These are phyloP conservation scores for Misgurnus mizolepis DNA, from an alignment of 2,113 vertebrate genomes.

Conservation along the genomic window DNA sequence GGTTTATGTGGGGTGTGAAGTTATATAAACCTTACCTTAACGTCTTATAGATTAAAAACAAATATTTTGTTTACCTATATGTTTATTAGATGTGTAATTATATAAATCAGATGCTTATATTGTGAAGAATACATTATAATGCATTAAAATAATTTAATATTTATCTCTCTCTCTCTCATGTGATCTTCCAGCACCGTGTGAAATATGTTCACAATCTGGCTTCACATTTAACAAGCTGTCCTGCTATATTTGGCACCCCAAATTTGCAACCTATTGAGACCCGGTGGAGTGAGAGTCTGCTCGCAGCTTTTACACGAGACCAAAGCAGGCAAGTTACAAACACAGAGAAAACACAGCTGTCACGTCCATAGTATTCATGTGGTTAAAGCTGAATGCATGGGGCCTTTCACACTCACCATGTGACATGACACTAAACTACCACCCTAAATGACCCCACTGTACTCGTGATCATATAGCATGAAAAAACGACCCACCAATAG, in stretches of 20 bases:
- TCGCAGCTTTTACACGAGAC: conserved; percentile 20
- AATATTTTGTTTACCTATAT: too few species aligned
- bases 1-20: too few species aligned
- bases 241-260: conserved; percentile 13
- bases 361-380: neutral
- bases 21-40: too few species aligned
- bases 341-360: neutral
- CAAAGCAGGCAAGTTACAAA: neutral
- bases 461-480: neutral
- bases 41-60: too few species aligned
- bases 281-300: neutral
- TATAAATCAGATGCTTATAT: too few species aligned
- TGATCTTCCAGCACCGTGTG: conserved; percentile 37
- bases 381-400: neutral
- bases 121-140: too few species aligned
- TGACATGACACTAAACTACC: neutral
- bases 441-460: neutral
- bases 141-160: too few species aligned
- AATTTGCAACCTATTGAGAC: conserved; percentile 45
- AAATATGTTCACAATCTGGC: conserved; percentile 47
- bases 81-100: too few species aligned
- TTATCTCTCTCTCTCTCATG: conserved; percentile 11
- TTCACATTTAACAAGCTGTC: conserved; percentile 42
- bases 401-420: neutral
- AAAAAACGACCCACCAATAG: neutral